Conservation (phyloP, 2,113 vertebrate genomes). For the Leucopsar rothschildi region DNA sequence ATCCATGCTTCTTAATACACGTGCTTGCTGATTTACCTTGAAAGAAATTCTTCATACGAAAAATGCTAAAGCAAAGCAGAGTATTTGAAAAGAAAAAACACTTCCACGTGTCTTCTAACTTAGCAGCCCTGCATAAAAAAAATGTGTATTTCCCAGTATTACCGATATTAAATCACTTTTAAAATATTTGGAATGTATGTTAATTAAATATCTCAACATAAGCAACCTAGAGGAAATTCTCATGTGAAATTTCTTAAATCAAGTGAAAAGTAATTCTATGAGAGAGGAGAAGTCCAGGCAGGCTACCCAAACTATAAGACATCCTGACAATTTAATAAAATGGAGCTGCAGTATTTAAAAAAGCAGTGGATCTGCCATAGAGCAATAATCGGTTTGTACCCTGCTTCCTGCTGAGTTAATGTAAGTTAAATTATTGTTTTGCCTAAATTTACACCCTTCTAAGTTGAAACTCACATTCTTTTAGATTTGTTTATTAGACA, state of each 20-base stretch:
- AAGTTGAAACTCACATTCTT: slow-evolving; percentile 51
- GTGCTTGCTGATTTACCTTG: not conserved
- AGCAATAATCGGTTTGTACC: slow-evolving; percentile 61
- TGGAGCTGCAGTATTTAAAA: slow-evolving; percentile 31
- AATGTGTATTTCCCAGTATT: not conserved
- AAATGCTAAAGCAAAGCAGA: not conserved
- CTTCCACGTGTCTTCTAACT: not conserved
- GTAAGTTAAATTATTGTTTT: slow-evolving; percentile 76
- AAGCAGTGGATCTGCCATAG: slow-evolving; percentile 49
- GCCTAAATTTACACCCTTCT: slow-evolving; percentile 60
- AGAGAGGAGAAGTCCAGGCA: not conserved
- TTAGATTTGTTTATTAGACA: slow-evolving; percentile 54
- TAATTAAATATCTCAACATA: not conserved
- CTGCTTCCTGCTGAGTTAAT: slow-evolving; percentile 72
- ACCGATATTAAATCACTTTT: not conserved
- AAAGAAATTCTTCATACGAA: slow-evolving; percentile 7
- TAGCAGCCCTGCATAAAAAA: not conserved
- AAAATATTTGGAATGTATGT: not conserved
- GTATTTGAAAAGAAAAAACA: not conserved
- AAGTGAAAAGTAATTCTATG: not conserved
- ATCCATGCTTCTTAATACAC: not conserved
- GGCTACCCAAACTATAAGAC: slow-evolving; percentile 14
- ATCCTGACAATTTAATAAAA: slow-evolving; percentile 57
- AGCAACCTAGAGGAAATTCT: not conserved
- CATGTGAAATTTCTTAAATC: not conserved